These are phyloP conservation scores for Desoria tigrina DNA, from an alignment of 2,888 invertebrate genomes.

Conservation along the genomic window DNA sequence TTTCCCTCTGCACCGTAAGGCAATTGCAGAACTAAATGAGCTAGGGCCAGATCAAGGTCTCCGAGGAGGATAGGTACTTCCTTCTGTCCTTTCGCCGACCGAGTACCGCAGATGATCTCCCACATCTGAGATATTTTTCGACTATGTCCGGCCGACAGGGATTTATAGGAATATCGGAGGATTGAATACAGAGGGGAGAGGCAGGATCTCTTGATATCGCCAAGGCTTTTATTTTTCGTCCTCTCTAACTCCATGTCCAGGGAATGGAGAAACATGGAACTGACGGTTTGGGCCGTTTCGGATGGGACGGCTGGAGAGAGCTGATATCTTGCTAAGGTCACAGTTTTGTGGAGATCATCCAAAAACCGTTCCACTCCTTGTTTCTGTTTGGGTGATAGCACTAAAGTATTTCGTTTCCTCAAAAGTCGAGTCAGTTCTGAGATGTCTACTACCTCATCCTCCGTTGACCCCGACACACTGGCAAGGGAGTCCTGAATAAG, in stretches of 20 bases:
- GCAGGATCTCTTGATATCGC: conserved; percentile 6
- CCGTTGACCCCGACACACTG: background rate
- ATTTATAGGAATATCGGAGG: conserved; percentile 38
- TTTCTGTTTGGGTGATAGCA: conserved; percentile 19
- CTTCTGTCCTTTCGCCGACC: conserved; percentile 27
- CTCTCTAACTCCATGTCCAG: conserved; percentile 9
- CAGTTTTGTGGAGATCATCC: conserved; percentile 10
- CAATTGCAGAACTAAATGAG: conserved; percentile 38
- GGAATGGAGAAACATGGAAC: conserved; percentile 10
- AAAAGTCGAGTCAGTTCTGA: conserved; percentile 6
- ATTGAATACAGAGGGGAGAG: conserved; percentile 34
- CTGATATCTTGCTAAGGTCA: background rate
- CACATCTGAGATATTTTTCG: conserved; percentile 42
- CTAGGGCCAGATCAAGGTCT: conserved; percentile 32
- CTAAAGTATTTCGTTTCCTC: conserved; percentile 5
- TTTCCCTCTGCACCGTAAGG: conserved; percentile 21
- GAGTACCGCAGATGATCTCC: conserved; percentile 40
- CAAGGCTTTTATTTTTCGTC: background rate
- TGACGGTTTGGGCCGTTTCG: background rate
- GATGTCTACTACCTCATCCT: background rate
- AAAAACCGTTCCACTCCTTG: conserved; percentile 15
- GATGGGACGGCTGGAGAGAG: background rate
- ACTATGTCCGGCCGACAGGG: conserved; percentile 34
- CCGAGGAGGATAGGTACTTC: conserved; percentile 40
- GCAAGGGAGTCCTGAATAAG: conserved; percentile 19